A percentile compares a stretch with the other conserved stretches of the same genome.
Conservation (phyloP, 2,888 invertebrate species). For the Colostygia pectinataria region DNA sequence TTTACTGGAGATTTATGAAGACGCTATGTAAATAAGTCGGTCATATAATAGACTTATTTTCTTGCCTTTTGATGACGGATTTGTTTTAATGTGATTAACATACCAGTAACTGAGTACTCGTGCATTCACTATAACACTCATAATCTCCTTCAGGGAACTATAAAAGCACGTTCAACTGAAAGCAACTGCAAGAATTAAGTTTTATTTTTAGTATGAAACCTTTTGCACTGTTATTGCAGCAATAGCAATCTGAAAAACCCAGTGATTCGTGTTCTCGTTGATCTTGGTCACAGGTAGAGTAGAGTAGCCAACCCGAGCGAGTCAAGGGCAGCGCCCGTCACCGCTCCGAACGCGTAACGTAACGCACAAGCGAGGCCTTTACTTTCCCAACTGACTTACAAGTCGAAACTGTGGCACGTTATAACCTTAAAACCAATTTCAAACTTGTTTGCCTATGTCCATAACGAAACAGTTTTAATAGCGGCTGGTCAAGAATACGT, state of each 20-base stretch:
- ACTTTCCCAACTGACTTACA: conserved; percentile 61
- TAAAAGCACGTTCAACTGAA: not conserved
- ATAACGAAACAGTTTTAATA: conserved; percentile 8
- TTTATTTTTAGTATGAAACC: not conserved
- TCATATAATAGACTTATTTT: no score
- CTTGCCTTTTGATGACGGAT: no score
- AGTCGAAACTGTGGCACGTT: conserved; percentile 29
- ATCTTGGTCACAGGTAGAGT: no score
- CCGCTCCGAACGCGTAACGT: conserved; percentile 49
- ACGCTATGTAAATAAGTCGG: no score
- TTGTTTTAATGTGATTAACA: no score
- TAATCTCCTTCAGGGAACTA: not conserved
- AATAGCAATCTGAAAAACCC: not conserved
- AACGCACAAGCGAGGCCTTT: conserved; percentile 63
- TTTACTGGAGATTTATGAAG: no score
- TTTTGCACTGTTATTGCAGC: not conserved
- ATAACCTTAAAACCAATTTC: conserved; percentile 26
- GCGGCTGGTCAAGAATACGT: no score
- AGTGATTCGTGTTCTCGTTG: conserved; percentile 27
- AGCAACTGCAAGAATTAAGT: not conserved
- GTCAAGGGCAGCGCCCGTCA: conserved; percentile 76
- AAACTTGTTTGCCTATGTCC: conserved; percentile 13
- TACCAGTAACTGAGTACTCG: no score
- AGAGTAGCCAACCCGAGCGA: conserved; percentile 58
- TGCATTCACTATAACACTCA: not conserved